phyloP scores from a whole-genome alignment of 2,797 vertebrate species.

The Eulemur rubriventer region DNA sequence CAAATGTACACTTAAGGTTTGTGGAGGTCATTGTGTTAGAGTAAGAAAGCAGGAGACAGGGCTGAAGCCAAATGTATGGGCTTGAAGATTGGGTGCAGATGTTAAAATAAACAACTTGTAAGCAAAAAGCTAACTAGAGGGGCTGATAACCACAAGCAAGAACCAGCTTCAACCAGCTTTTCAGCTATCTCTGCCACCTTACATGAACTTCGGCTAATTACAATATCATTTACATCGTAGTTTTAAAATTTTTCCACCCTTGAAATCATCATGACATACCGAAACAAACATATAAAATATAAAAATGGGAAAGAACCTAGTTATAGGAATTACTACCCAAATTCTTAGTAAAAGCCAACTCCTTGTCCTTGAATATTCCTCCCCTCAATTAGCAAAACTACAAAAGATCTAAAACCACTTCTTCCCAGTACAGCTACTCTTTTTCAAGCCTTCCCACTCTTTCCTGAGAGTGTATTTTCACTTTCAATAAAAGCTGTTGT shows the following conservation, averaged over 20 bases:
- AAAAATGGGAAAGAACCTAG: not conserved
- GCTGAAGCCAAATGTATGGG: not conserved
- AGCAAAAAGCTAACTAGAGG: not conserved
- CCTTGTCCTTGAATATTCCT: not conserved
- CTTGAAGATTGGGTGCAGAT: not conserved
- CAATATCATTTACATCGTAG: not conserved
- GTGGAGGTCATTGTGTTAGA: not conserved
- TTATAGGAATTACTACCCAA: not conserved
- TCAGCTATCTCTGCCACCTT: not conserved
- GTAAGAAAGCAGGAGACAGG: not conserved
- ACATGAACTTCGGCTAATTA: not conserved
- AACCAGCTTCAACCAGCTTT: not conserved
- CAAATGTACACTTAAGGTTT: not conserved
- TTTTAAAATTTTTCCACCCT: not conserved
- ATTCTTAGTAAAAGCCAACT: not conserved
- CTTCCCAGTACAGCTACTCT: not conserved
- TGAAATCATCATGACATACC: not conserved
- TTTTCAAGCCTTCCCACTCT: not conserved
- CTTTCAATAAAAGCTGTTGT: not conserved
- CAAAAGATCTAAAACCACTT: not conserved
- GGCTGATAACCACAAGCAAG: not conserved
- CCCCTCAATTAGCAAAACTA: not conserved
- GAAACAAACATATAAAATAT: not conserved
- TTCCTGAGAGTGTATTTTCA: not conserved
- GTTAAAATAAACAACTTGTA: not conserved